Conservation (phyloP, 2,113 vertebrate species). For the Dolichotis patagonum region DNA sequence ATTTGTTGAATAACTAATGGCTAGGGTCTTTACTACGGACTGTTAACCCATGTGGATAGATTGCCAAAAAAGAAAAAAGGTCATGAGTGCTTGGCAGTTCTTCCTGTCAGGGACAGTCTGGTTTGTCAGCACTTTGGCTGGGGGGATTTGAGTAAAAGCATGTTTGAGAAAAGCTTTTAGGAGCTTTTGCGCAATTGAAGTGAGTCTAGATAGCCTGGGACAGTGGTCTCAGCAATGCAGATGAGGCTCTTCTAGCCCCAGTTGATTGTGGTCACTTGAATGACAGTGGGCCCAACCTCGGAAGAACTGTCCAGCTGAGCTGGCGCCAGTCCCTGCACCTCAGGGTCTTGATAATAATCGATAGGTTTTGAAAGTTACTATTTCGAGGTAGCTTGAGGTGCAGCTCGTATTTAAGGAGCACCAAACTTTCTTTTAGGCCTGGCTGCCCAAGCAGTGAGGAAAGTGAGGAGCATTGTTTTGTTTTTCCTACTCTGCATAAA, state of each 20-base stretch:
- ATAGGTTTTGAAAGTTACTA: neutral
- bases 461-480: neutral
- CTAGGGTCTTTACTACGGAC: neutral
- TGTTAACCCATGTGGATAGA: neutral
- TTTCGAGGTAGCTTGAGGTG: neutral
- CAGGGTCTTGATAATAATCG: neutral
- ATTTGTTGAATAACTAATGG: neutral
- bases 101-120: neutral
- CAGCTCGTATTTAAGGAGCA: neutral
- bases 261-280: neutral
- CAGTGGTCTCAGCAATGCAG: neutral
- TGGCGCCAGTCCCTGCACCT: neutral
- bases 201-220: neutral
- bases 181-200: neutral
- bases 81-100: neutral
- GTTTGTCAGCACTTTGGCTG: neutral
- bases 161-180: neutral
- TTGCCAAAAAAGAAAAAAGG: neutral
- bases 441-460: neutral
- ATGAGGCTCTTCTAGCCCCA: neutral
- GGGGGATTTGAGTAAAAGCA: neutral
- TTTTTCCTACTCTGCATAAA: neutral
- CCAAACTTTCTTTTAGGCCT: neutral
- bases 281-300: neutral
- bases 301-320: neutral